Percentiles rank a stretch among this genome's conserved stretches.
Evolutionary conservation across 2,797 vertebrate genomes (phyloP).

Genomic region (Acanthurus leucopareius): DNA sequence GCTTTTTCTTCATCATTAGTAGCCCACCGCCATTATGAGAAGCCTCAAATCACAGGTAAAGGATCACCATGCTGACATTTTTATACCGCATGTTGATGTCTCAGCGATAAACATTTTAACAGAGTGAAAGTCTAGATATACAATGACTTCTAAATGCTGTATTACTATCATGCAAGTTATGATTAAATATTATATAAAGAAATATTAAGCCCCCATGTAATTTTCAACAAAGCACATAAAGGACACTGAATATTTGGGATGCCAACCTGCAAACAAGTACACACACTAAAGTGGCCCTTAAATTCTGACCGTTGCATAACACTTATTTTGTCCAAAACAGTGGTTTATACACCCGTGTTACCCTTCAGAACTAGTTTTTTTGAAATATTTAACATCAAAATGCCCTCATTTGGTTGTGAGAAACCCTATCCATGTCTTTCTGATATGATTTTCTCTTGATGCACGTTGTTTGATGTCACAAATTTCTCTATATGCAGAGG

Average conservation of each 20-base stretch:
- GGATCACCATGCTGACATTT: slow-evolving; percentile 25
- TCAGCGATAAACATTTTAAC: not conserved
- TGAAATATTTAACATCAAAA: too few species aligned
- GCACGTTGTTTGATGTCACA: too few species aligned
- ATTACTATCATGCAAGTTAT: not conserved
- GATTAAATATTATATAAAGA: slow-evolving; percentile 1
- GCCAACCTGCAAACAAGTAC: too few species aligned
- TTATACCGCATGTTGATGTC: slow-evolving; percentile 7
- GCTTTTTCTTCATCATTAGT: slow-evolving; percentile 54
- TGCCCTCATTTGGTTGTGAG: too few species aligned
- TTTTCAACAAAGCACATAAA: slow-evolving; percentile 1
- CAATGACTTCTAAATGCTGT: not conserved
- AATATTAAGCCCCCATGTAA: not conserved
- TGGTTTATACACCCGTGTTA: too few species aligned
- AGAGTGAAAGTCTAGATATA: not conserved
- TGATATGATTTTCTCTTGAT: too few species aligned
- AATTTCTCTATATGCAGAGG: too few species aligned
- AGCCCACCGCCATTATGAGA: slow-evolving; percentile 33
- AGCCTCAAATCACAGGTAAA: slow-evolving; percentile 41
- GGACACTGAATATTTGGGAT: not conserved
- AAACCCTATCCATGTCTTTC: too few species aligned
- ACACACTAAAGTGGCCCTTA: too few species aligned
- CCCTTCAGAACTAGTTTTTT: too few species aligned
- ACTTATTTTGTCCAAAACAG: too few species aligned
- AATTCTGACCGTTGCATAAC: too few species aligned